These are phyloP conservation scores for Paedocypris micromegethes DNA, from an alignment of 2,797 vertebrate species.

Conservation along the genomic window DNA sequence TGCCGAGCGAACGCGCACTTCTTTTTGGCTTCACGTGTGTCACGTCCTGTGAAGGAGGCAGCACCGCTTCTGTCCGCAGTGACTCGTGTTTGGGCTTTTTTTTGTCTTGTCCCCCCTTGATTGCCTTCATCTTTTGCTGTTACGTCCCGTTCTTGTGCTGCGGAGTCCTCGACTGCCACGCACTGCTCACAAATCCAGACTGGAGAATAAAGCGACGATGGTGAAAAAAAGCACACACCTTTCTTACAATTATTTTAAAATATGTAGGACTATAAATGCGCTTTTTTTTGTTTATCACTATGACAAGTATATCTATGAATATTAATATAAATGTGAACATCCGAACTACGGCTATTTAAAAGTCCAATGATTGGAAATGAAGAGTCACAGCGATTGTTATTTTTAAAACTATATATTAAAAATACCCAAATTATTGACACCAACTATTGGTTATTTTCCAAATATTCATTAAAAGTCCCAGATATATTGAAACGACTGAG, in stretches of 20 bases:
- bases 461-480: too few species aligned
- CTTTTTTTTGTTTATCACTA: background rate
- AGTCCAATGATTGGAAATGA: too few species aligned
- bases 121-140: conserved; percentile 35
- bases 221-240: conserved; percentile 38
- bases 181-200: conserved; percentile 14
- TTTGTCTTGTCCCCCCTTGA: conserved; percentile 22
- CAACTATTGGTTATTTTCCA: too few species aligned
- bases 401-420: too few species aligned
- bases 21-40: conserved; percentile 17
- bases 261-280: background rate
- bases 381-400: too few species aligned
- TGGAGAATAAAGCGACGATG: background rate
- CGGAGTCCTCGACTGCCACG: conserved; percentile 22
- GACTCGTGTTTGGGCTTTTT: conserved; percentile 1
- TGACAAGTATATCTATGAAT: too few species aligned
- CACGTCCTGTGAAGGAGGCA: background rate
- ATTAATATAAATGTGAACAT: too few species aligned
- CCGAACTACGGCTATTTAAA: too few species aligned
- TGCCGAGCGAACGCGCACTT: conserved; percentile 31
- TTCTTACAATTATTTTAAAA: background rate
- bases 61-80: conserved; percentile 4
- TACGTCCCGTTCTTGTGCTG: conserved; percentile 29
- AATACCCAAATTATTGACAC: too few species aligned
- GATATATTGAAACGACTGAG: too few species aligned